Evolutionary conservation across 2,888 invertebrate species (phyloP).

Genomic region (Papilio protenor): DNA sequence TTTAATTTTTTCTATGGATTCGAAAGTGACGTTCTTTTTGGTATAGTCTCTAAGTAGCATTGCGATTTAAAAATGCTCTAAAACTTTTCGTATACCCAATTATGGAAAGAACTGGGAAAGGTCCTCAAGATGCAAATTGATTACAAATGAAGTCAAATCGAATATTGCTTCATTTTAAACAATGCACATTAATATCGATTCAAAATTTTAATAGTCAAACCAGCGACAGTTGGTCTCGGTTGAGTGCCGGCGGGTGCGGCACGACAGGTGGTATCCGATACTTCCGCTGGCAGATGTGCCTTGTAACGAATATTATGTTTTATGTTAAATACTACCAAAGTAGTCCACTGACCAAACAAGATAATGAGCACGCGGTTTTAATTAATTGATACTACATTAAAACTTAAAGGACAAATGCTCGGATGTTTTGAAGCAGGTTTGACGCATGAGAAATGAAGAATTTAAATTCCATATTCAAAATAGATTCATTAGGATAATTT

Average conservation of each 20-base stretch:
- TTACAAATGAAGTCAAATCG: neutral
- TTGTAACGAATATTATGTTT: constrained; percentile 34
- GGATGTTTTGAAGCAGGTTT: neutral
- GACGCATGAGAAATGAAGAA: neutral
- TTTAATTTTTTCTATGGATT: neutral
- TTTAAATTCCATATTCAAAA: neutral
- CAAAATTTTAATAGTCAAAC: constrained; percentile 19
- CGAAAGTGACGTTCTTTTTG: too few species aligned
- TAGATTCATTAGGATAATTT: neutral
- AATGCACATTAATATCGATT: neutral
- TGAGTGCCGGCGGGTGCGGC: constrained; percentile 49
- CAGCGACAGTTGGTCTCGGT: constrained; percentile 47
- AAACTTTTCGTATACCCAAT: too few species aligned
- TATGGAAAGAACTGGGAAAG: neutral
- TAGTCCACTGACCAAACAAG: neutral
- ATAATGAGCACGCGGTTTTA: neutral
- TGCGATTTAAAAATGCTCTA: too few species aligned
- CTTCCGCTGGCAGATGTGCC: constrained; percentile 50
- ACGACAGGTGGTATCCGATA: constrained; percentile 58
- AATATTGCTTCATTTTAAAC: neutral
- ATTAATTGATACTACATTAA: neutral
- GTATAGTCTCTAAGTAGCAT: too few species aligned
- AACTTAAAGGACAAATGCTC: neutral
- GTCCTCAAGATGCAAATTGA: neutral
- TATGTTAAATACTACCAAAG: constrained; percentile 2